Conservation (phyloP, 1,140 invertebrate genomes). For the Pseudomyrmex cubaensis region DNA sequence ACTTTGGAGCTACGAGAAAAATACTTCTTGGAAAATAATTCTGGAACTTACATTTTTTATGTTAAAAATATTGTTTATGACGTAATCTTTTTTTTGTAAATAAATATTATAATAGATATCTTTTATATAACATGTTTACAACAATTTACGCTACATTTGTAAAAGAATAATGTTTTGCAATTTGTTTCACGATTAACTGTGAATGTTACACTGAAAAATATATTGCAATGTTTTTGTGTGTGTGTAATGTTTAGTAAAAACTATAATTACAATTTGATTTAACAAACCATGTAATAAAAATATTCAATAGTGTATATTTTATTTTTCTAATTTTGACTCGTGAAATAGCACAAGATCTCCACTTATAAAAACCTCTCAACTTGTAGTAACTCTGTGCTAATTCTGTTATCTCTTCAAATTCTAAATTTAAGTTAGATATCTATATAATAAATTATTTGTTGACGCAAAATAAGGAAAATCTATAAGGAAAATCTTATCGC, state of each 20-base stretch:
- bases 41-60: not conserved
- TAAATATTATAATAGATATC: not conserved
- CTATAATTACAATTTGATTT: not conserved
- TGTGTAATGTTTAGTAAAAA: not conserved
- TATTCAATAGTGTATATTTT: not conserved
- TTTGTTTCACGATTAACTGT: not conserved
- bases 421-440: no score
- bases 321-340: not conserved
- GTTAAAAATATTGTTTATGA: slow-evolving; percentile 13
- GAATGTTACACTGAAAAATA: not conserved
- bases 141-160: not conserved
- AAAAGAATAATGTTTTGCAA: slow-evolving; percentile 19
- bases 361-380: not conserved
- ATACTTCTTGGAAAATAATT: slow-evolving; percentile 94
- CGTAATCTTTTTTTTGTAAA: slow-evolving; percentile 11
- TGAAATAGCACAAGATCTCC: no score
- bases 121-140: not conserved
- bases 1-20: slow-evolving; percentile 95
- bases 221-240: not conserved
- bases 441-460: not conserved
- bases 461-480: not conserved
- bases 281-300: slow-evolving; percentile 31
- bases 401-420: no score
- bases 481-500: slow-evolving; percentile 38
- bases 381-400: not conserved